Base-by-base conservation (phyloP, 2,113 vertebrate genomes). In the Hemicordylus capensis region DNA sequence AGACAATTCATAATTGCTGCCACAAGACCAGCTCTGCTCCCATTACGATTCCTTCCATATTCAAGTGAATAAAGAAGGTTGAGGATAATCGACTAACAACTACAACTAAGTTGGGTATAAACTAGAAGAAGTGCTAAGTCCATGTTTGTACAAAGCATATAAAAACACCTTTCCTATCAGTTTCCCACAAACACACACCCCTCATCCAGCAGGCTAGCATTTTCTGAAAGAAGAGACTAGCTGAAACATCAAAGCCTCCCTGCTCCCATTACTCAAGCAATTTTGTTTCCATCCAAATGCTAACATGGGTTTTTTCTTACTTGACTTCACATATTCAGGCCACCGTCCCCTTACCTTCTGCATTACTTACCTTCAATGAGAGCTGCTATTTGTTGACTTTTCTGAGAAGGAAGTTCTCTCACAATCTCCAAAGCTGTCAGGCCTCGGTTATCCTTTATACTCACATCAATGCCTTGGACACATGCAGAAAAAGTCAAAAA, bases 331-430 rank as follows among this genome's bases (percentile, higher is more conserved):
- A 20, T 4, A 44, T 85, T 59, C 70, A 51, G 80, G 58, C 34
- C 46, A 64, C 31, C 31, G 0, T 34, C 6, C 19, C 44, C 42
- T 2, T 12, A 9, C 54, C 24, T 26, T 78, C 31, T 15, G 6
- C 14, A n/a, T 2, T 64, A 22, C 92, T 67, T 42, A 99, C 99
- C 98, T 95, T 98, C 96, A 2, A 99, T 98, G 56, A 99, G 96
- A 67, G 97, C 96, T 31, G 97, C 98, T 83, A 99, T 99, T 93
- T 98, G 96, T 74, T 98, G 96, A 95, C 98, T 99, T 94, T 99
- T 99, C 95, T 99, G 97, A 48, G 98, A 99, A n/a, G 98, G 99
- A 95, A 99, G 97, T 31, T 99, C 98, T 86, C 96, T 98, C 87
- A 99, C 98, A 19, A 97, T 98, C 94, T 98, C 98, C 92, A 99